A percentile compares a stretch with the other conserved stretches of the same genome.
These are phyloP conservation scores for Anguilla japonica DNA, from an alignment of 2,113 vertebrate species.

Conservation along the genomic window DNA sequence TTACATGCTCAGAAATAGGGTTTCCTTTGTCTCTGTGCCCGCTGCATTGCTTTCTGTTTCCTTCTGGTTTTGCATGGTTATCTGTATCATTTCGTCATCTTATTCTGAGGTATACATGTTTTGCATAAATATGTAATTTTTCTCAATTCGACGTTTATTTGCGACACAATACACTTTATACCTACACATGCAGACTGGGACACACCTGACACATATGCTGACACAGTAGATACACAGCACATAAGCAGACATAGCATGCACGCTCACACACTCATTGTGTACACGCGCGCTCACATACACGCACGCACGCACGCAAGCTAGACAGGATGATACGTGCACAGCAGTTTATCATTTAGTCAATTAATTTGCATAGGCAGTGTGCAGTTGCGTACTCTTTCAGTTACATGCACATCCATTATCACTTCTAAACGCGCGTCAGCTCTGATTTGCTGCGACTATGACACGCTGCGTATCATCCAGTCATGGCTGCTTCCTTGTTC, in stretches of 20 bases:
- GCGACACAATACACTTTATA: not conserved
- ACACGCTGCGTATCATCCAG: not conserved
- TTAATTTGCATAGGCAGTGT: not conserved
- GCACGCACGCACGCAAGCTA: not conserved
- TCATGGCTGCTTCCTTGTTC: not conserved
- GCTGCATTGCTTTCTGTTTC: not conserved
- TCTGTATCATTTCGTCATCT: not conserved
- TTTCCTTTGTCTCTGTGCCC: slow-evolving; percentile 3
- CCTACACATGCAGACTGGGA: not conserved
- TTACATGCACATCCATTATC: slow-evolving; percentile 1
- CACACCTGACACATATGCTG: slow-evolving; percentile 14
- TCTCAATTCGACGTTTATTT: not conserved
- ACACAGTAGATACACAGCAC: slow-evolving; percentile 2
- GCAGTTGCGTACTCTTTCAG: not conserved
- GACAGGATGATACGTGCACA: slow-evolving; percentile 1
- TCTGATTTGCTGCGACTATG: not conserved
- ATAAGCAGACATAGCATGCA: not conserved
- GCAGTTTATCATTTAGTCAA: not conserved
- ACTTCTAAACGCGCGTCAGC: not conserved
- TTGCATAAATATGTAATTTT: not conserved
- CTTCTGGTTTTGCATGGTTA: not conserved
- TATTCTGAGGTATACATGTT: not conserved
- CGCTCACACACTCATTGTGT: slow-evolving; percentile 11
- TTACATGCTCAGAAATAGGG: not conserved
- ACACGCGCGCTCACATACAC: not conserved